Evolutionary conservation across 1,140 invertebrate species (phyloP), one percentile per base, ranked within the genome.

Genomic region (Heliconius hermathena): DNA sequence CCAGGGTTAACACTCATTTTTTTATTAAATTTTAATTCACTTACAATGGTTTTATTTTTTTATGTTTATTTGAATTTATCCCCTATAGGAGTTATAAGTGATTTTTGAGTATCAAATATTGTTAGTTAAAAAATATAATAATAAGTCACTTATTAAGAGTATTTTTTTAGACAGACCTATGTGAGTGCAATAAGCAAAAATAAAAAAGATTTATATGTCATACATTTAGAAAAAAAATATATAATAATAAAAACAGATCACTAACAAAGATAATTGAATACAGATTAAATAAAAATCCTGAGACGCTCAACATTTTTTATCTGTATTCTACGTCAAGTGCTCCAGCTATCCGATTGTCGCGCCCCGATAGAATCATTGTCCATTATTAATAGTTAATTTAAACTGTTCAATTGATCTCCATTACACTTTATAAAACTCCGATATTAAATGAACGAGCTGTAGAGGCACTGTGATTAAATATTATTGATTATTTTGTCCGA

Each of bases 361-460:
- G 83, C 84, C 86, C 85, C 83, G 89, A 89, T 91, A 88, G 88
- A 91, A 88, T 84, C 89, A 89, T 89, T 87, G 81, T 73, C 84
- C 82, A 81, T 87, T 85, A 90, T 92, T 91, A 91, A 91, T 88
- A 89, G 86, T 89, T 91, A 91, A 93, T 92, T 91, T 89, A 91
- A 90, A 91, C 86, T 82, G 89, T 83, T 89, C 91, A 93, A 93
- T 91, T 91, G 90, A 88, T 89, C 86, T 91, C 90, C 82, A 91
- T 93, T 91, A 91, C 87, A 88, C 84, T 93, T 90, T 88, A 87
- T 92, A 91, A 91, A 91, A 90, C 84, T 90, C 85, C 86, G 88
- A 90, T 91, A 91, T 91, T 84, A 84, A 85, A 90, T 90, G 87
- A 89, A 81, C 85, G 80, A 81, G 83, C 81, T 81, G 83, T 83